Conservation (phyloP, 1,140 invertebrate genomes). For the Orchestia grillus region DNA sequence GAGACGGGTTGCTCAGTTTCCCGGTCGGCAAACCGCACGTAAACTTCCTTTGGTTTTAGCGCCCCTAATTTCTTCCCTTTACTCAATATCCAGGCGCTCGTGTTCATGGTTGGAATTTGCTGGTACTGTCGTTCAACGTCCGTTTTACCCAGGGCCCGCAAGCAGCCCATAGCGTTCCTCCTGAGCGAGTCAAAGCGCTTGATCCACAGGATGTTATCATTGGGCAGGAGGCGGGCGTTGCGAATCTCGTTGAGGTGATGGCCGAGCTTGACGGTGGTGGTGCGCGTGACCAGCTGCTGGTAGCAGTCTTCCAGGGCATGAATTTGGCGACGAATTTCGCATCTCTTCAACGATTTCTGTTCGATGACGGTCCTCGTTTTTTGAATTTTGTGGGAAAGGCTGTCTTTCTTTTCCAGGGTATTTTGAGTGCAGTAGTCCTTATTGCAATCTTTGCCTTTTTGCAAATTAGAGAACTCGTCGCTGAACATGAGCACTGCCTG, state of each 20-base stretch:
- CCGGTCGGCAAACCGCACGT: not conserved
- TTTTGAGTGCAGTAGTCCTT: not conserved
- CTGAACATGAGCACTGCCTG: not conserved
- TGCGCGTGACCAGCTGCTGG: not conserved
- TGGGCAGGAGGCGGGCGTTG: not conserved
- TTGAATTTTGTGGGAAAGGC: not conserved
- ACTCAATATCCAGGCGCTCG: slow-evolving; percentile 1
- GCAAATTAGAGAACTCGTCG: not conserved
- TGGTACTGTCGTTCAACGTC: not conserved
- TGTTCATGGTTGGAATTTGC: not conserved
- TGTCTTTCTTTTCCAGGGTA: slow-evolving; percentile 5
- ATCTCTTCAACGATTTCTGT: not conserved
- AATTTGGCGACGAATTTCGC: not conserved
- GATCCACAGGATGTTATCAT: not conserved
- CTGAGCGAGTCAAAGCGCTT: not conserved
- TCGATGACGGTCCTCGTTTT: not conserved
- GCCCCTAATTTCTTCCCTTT: not conserved
- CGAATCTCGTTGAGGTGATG: not conserved
- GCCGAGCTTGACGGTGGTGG: not conserved
- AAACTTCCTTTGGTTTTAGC: not conserved
- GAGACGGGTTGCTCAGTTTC: not conserved
- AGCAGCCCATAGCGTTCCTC: not conserved
- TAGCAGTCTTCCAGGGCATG: not conserved
- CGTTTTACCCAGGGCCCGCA: not conserved
- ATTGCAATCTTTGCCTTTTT: not conserved